Evolutionary conservation across 2,888 invertebrate genomes (phyloP).

Genomic region (Acanthoscelides obtectus): DNA sequence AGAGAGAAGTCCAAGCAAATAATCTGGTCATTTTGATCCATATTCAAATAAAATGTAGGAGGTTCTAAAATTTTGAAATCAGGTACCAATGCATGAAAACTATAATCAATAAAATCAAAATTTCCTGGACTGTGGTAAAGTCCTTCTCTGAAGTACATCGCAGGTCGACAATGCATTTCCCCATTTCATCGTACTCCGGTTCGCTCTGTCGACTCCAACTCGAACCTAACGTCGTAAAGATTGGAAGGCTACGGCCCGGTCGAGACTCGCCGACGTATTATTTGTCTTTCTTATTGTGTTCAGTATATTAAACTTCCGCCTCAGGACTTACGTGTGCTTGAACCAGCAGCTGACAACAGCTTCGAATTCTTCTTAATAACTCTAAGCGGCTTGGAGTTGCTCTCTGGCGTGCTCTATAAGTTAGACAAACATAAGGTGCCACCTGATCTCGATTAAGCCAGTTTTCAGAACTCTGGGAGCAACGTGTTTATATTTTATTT

Average conservation of each 20-base stretch:
- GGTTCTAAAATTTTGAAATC: too few relatives aligned
- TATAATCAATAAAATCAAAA: too few relatives aligned
- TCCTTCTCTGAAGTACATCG: neutral
- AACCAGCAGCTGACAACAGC: neutral
- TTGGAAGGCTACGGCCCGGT: neutral
- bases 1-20: too few relatives aligned
- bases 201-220: neutral
- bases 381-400: neutral
- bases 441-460: neutral
- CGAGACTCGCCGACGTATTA: too few relatives aligned
- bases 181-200: neutral
- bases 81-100: too few relatives aligned
- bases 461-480: neutral
- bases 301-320: neutral
- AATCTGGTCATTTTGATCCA: too few relatives aligned
- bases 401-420: neutral
- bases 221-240: neutral
- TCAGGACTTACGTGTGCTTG: neutral
- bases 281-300: neutral
- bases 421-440: neutral
- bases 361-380: neutral
- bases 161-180: neutral
- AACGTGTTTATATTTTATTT: too few relatives aligned
- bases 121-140: neutral
- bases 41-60: too few relatives aligned